These are phyloP conservation scores for Cheiracanthium punctorium DNA, from an alignment of 2,888 invertebrate species.

Conservation along the genomic window DNA sequence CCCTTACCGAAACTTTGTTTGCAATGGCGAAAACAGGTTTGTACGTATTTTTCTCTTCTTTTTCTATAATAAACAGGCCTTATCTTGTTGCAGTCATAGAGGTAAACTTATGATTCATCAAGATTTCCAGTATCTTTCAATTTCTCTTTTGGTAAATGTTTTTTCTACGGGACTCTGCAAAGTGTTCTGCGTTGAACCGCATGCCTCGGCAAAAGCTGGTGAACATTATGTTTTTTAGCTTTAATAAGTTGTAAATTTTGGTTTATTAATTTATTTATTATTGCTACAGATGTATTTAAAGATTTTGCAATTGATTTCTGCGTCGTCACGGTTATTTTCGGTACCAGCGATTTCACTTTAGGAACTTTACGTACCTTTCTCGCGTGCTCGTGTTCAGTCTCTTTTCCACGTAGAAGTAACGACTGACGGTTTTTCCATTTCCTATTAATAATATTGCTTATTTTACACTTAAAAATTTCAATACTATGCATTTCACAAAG, in stretches of 20 bases:
- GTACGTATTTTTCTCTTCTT: slow-evolving; percentile 8
- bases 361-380: not conserved
- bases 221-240: not conserved
- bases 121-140: not conserved
- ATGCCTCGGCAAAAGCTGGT: slow-evolving; percentile 2
- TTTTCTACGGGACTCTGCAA: not conserved
- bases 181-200: not conserved
- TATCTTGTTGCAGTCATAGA: not conserved
- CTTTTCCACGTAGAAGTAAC: too few relatives aligned
- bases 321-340: not conserved
- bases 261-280: not conserved
- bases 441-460: too few relatives aligned
- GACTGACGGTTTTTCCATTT: too few relatives aligned
- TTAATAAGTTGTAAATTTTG: not conserved
- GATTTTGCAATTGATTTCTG: not conserved
- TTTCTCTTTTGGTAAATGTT: slow-evolving; percentile 1
- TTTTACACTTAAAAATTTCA: too few relatives aligned
- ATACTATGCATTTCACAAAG: too few relatives aligned
- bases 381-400: too few relatives aligned
- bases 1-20: slow-evolving; percentile 25
- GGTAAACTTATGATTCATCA: slow-evolving; percentile 14
- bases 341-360: not conserved
- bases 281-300: slow-evolving; percentile 11
- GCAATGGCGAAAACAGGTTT: slow-evolving; percentile 5
- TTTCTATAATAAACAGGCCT: not conserved